phyloP scores from a whole-genome alignment of 2,797 vertebrate genomes.

The Protonibea diacanthus region DNA sequence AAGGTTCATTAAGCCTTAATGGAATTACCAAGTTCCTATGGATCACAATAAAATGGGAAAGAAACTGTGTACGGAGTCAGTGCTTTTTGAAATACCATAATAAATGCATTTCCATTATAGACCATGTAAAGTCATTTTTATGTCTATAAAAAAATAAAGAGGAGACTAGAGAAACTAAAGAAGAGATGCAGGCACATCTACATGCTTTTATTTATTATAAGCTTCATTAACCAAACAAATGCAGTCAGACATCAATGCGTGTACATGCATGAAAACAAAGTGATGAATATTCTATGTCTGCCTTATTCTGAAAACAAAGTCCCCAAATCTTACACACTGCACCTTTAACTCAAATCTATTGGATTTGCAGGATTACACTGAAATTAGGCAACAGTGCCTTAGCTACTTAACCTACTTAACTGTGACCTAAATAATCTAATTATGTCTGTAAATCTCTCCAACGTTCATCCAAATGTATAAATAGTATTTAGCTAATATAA shows the following conservation, averaged over 20 bases:
- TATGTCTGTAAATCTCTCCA: background rate
- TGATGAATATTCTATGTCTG: too few relatives aligned
- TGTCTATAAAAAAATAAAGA: too few relatives aligned
- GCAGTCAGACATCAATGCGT: too few relatives aligned
- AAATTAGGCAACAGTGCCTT: background rate
- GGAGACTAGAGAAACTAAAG: too few relatives aligned
- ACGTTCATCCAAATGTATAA: background rate
- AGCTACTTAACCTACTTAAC: too few relatives aligned
- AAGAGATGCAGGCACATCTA: background rate
- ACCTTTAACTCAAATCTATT: background rate
- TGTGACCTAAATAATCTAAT: background rate
- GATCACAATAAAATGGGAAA: slow-evolving; percentile 67
- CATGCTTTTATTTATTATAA: background rate
- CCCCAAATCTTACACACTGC: background rate
- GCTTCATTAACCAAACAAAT: too few relatives aligned
- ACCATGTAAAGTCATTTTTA: background rate
- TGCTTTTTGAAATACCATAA: slow-evolving; percentile 18
- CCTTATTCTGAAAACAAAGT: too few relatives aligned
- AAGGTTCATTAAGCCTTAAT: slow-evolving; percentile 42
- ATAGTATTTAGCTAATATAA: background rate
- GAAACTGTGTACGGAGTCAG: slow-evolving; percentile 38
- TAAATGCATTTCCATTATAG: background rate
- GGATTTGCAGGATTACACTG: background rate
- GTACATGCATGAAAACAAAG: too few relatives aligned
- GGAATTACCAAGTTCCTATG: slow-evolving; percentile 45